Percentiles rank a stretch among this genome's conserved stretches.
phyloP scores from a whole-genome alignment of 2,888 invertebrate genomes.

The Amphipyra berbera region DNA sequence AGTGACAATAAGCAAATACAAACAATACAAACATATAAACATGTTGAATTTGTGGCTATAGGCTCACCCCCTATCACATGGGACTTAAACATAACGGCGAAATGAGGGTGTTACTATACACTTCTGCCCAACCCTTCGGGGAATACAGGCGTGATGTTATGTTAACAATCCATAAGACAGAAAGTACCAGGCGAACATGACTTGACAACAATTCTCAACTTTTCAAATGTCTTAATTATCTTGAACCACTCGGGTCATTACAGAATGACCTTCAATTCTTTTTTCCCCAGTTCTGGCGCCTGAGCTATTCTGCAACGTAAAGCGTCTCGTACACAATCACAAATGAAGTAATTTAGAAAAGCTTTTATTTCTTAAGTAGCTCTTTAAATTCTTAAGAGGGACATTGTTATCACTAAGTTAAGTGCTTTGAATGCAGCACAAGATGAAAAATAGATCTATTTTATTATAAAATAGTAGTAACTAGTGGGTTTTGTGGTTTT shows the following conservation, averaged over 20 bases:
- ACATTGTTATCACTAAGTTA: slow-evolving; percentile 47
- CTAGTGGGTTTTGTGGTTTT: slow-evolving; percentile 15
- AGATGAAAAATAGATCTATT: slow-evolving; percentile 38
- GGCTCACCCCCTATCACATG: no score
- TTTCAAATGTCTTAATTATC: slow-evolving; percentile 34
- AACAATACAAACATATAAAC: no score
- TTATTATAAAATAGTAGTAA: slow-evolving; percentile 27
- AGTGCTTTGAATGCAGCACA: slow-evolving; percentile 42
- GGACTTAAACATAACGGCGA: no score
- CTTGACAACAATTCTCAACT: slow-evolving; percentile 6
- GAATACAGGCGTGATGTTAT: no score
- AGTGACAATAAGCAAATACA: no score
- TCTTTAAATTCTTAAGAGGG: slow-evolving; percentile 49
- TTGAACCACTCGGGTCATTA: slow-evolving; percentile 27
- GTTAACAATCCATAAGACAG: neutral
- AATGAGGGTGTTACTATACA: no score
- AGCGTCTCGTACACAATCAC: slow-evolving; percentile 38
- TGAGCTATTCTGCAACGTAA: slow-evolving; percentile 29
- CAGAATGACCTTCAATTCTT: slow-evolving; percentile 36
- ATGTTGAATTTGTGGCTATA: no score
- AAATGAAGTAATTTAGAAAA: slow-evolving; percentile 52
- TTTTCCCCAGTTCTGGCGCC: slow-evolving; percentile 23
- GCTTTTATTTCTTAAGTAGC: slow-evolving; percentile 51
- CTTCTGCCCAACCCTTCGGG: no score
- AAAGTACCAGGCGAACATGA: slow-evolving; percentile 15